Conservation (phyloP, 2,797 vertebrate genomes). For the Taeniopygia guttata region DNA sequence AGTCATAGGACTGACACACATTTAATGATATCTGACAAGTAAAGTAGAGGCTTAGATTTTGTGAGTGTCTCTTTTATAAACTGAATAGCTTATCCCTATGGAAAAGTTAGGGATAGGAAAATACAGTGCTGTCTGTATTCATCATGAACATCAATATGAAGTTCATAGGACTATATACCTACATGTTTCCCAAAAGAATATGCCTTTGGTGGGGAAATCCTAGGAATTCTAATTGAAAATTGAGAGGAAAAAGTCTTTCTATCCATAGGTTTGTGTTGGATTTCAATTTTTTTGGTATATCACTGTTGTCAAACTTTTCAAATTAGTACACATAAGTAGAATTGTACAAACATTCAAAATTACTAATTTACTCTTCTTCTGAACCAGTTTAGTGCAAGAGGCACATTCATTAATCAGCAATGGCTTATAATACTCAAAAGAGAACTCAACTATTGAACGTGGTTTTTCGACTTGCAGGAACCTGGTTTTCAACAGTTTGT, state of each 20-base stretch:
- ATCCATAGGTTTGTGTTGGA: not conserved
- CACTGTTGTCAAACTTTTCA: not conserved
- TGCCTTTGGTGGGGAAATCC: not conserved
- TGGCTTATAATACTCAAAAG: not conserved
- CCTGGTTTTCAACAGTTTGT: not conserved
- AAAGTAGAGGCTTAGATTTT: not conserved
- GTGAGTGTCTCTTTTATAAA: not conserved
- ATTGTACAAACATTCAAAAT: not conserved
- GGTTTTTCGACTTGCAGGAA: not conserved
- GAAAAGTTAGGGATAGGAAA: not conserved
- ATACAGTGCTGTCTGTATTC: not conserved
- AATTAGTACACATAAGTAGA: not conserved
- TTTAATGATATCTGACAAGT: not conserved
- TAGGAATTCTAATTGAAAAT: not conserved
- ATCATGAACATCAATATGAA: not conserved
- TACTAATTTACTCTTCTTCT: not conserved
- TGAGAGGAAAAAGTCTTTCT: not conserved
- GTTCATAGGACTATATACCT: not conserved
- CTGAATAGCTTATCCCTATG: not conserved
- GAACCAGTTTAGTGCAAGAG: not conserved
- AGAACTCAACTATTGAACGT: not conserved
- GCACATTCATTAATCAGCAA: not conserved
- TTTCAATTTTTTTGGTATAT: not conserved
- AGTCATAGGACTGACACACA: not conserved
- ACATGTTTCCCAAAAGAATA: not conserved